Evolutionary conservation across 1,140 invertebrate genomes (phyloP).

Genomic region (Agrypnia vestita): DNA sequence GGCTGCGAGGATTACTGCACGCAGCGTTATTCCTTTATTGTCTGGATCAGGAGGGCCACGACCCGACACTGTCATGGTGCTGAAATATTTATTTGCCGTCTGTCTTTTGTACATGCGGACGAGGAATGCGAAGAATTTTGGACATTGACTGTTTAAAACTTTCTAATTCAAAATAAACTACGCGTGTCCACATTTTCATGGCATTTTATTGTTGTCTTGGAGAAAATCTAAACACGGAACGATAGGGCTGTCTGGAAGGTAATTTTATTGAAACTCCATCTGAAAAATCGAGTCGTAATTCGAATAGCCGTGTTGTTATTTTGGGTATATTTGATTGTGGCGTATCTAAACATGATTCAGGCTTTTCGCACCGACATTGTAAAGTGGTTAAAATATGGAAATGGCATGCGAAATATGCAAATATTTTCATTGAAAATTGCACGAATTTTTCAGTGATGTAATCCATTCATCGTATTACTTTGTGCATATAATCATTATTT

Average conservation of each 20-base stretch:
- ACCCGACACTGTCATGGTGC: constrained; percentile 39
- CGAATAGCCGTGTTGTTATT: too few relatives aligned
- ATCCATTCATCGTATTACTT: background rate
- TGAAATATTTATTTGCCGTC: constrained; percentile 27
- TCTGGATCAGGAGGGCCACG: constrained; percentile 21
- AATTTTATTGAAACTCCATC: background rate
- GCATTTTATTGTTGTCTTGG: constrained; percentile 28
- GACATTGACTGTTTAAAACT: background rate
- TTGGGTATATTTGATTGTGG: too few relatives aligned
- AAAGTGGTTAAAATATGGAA: constrained; percentile 4
- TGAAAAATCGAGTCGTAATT: too few relatives aligned
- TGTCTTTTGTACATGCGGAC: constrained; percentile 14
- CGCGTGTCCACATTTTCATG: constrained; percentile 7
- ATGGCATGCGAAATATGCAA: constrained; percentile 11
- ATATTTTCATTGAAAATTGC: constrained; percentile 1
- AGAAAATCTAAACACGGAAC: constrained; percentile 15
- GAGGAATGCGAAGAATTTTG: constrained; percentile 20
- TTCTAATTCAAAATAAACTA: constrained; percentile 33
- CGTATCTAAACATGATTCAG: background rate
- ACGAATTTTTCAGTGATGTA: constrained; percentile 6
- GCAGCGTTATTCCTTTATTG: constrained; percentile 26
- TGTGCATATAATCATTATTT: constrained; percentile 2
- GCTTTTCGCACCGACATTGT: background rate
- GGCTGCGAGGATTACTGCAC: constrained; percentile 1
- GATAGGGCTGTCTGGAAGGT: constrained; percentile 10